Evolutionary conservation across 2,113 vertebrate genomes (phyloP).

Genomic region (Albula goreensis): DNA sequence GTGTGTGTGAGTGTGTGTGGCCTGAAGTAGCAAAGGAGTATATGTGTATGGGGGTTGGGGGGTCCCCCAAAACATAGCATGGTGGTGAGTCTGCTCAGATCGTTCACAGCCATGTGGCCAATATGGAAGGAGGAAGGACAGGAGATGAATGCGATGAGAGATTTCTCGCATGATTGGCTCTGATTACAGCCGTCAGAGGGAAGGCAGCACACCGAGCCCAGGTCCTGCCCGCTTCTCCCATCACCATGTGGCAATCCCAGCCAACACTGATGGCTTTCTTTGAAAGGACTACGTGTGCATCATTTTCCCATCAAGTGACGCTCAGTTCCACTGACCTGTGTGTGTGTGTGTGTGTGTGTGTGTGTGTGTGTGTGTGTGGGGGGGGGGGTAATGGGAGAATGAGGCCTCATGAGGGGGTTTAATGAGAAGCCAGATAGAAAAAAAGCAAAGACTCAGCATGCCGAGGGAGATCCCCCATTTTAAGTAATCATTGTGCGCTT

Average conservation of each 20-base stretch:
- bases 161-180: neutral
- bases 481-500: too few species aligned
- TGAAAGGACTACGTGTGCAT: neutral
- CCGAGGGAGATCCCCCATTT: too few species aligned
- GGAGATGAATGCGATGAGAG: slow-evolving; percentile 18
- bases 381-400: too few species aligned
- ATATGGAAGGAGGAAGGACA: slow-evolving; percentile 15
- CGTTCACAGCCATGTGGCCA: slow-evolving; percentile 37
- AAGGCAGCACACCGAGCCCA: slow-evolving; percentile 40
- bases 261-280: slow-evolving; percentile 33
- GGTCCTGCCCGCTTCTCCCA: slow-evolving; percentile 47
- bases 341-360: neutral
- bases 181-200: slow-evolving; percentile 36
- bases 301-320: neutral
- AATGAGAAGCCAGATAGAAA: too few species aligned
- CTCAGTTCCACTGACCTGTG: neutral
- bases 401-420: too few species aligned
- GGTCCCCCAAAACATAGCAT: neutral
- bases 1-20: too few species aligned
- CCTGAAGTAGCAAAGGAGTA: too few species aligned
- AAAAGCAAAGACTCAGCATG: too few species aligned
- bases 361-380: neutral
- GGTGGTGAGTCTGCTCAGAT: slow-evolving; percentile 1
- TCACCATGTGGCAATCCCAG: slow-evolving; percentile 49
- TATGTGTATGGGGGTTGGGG: neutral